Percentiles rank a stretch among this genome's conserved stretches.
These are phyloP conservation scores for Cephus spinipes DNA, from an alignment of 2,888 invertebrate species.

Conservation along the genomic window DNA sequence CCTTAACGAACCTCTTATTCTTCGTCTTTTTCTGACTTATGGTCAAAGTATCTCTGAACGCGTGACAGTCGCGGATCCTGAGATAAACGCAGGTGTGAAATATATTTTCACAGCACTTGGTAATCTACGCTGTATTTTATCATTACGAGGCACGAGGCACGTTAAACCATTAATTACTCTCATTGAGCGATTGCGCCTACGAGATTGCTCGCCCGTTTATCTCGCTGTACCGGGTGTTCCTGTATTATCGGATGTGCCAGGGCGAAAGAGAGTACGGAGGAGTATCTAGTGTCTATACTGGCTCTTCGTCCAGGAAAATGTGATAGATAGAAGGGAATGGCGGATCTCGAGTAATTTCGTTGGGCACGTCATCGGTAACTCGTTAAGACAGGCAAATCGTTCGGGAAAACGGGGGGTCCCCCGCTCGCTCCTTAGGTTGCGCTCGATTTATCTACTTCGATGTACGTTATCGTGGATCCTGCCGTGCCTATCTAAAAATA, in stretches of 20 bases:
- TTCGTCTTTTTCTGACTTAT: neutral
- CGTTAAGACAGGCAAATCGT: slow-evolving; percentile 21
- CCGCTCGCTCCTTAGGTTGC: neutral
- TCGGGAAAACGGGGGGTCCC: neutral
- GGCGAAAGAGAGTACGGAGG: neutral
- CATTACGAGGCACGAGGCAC: slow-evolving; percentile 28
- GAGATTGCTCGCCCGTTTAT: slow-evolving; percentile 22
- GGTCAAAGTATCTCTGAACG: neutral
- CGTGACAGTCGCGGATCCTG: neutral
- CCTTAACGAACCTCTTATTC: neutral
- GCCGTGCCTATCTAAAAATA: neutral
- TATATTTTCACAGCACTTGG: neutral
- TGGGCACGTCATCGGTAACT: slow-evolving; percentile 17
- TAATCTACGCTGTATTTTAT: slow-evolving; percentile 27
- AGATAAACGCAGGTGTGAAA: neutral
- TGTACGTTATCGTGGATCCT: neutral
- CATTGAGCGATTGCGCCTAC: slow-evolving; percentile 32
- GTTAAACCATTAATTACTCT: slow-evolving; percentile 32
- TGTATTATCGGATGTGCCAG: neutral
- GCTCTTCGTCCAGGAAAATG: neutral
- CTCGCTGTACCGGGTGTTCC: neutral
- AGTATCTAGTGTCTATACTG: neutral
- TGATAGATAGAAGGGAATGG: neutral
- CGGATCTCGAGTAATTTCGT: neutral
- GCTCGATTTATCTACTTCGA: neutral